Percentiles rank a stretch among this genome's conserved stretches.
These are phyloP conservation scores for Apomyelois bistriatella DNA, from an alignment of 2,888 invertebrate species.

Conservation along the genomic window DNA sequence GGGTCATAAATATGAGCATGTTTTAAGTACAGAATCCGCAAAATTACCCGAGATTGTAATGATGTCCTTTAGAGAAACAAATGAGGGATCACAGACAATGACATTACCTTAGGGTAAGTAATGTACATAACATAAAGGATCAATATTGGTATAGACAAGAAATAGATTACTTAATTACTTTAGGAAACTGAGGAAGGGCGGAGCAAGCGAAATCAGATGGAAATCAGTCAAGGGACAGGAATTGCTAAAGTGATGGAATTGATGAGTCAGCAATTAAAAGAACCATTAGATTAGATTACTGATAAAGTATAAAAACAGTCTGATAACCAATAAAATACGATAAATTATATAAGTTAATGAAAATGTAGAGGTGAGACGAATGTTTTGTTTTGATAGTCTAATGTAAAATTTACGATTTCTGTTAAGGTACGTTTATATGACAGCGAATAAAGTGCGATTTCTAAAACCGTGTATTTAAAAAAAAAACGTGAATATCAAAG, in stretches of 20 bases:
- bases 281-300: constrained; percentile 53
- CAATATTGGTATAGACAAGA: constrained; percentile 52
- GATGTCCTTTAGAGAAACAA: constrained; percentile 55
- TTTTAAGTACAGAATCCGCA: not conserved
- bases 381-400: not conserved
- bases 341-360: not conserved
- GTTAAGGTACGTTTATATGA: not conserved
- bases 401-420: not conserved
- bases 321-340: constrained; percentile 9
- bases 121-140: constrained; percentile 63
- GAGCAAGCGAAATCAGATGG: not conserved
- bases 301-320: constrained; percentile 20
- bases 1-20: not conserved
- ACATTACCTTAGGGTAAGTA: constrained; percentile 51
- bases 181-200: constrained; percentile 18
- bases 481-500: no score
- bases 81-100: constrained; percentile 66
- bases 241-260: constrained; percentile 69
- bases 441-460: not conserved
- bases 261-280: constrained; percentile 59
- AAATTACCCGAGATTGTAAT: constrained; percentile 28
- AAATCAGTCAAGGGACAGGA: constrained; percentile 43
- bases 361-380: not conserved
- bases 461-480: no score
- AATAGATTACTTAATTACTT: constrained; percentile 34